These are phyloP conservation scores for Nyctibius bracteatus DNA, from an alignment of 2,113 vertebrate species.

Conservation along the genomic window DNA sequence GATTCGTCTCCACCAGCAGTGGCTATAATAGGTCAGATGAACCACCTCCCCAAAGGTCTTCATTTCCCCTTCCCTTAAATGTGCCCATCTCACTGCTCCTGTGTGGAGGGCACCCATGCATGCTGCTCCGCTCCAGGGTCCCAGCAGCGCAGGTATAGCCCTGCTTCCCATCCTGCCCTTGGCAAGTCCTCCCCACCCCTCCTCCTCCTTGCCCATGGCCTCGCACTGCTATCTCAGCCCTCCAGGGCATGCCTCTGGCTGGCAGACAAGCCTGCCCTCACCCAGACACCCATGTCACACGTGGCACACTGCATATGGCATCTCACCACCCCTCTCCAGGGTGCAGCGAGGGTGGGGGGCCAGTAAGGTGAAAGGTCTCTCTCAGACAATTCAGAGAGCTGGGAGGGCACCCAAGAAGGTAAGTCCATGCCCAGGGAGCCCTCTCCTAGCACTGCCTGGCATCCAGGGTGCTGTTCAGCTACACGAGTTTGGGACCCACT, in stretches of 20 bases:
- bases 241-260: neutral
- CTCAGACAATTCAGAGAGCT: neutral
- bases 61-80: accelerated
- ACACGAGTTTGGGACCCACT: accelerated
- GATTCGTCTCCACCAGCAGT: accelerated
- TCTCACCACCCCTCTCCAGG: neutral
- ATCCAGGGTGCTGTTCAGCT: neutral
- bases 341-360: neutral
- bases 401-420: neutral
- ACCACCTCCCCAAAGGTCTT: neutral
- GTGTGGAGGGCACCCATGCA: neutral
- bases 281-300: accelerated
- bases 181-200: accelerated
- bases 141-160: neutral
- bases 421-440: accelerated
- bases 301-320: neutral
- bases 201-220: neutral
- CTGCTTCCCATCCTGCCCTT: accelerated
- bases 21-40: accelerated
- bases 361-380: neutral
- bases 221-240: neutral
- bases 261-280: neutral
- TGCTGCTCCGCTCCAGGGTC: neutral
- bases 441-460: neutral
- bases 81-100: neutral